Conservation (phyloP, 2,113 vertebrate species). For the Sylvietta virens region DNA sequence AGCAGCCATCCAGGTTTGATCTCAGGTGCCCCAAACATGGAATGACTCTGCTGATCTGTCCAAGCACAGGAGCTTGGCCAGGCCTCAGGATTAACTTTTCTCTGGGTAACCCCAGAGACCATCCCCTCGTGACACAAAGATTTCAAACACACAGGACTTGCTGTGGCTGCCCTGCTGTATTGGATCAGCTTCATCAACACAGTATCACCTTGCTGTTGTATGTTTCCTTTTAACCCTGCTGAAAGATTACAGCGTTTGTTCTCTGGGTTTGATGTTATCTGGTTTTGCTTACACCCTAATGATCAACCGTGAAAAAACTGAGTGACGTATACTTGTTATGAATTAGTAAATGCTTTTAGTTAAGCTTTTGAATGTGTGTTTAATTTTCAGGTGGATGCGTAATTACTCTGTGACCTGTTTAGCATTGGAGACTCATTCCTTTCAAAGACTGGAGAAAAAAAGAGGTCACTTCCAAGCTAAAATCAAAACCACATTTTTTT, state of each 20-base stretch:
- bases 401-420: slow-evolving; percentile 48
- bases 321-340: background rate
- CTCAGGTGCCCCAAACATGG: background rate
- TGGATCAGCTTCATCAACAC: background rate
- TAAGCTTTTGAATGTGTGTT: slow-evolving; percentile 33
- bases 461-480: background rate
- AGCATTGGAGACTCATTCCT: slow-evolving; percentile 34
- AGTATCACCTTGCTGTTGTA: background rate
- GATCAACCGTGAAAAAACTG: background rate
- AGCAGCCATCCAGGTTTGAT: background rate
- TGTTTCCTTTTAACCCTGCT: background rate
- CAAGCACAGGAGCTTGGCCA: background rate
- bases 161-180: background rate
- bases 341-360: slow-evolving; percentile 28
- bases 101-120: background rate
- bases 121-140: too few relatives aligned
- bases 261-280: background rate
- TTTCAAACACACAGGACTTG: background rate
- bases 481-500: background rate
- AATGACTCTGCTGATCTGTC: background rate
- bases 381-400: slow-evolving; percentile 44
- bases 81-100: background rate
- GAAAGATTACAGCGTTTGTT: background rate
- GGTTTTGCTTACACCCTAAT: background rate
- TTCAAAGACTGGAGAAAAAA: background rate